Conservation (phyloP, 1,140 invertebrate genomes). For the Drosophila watanabei region DNA sequence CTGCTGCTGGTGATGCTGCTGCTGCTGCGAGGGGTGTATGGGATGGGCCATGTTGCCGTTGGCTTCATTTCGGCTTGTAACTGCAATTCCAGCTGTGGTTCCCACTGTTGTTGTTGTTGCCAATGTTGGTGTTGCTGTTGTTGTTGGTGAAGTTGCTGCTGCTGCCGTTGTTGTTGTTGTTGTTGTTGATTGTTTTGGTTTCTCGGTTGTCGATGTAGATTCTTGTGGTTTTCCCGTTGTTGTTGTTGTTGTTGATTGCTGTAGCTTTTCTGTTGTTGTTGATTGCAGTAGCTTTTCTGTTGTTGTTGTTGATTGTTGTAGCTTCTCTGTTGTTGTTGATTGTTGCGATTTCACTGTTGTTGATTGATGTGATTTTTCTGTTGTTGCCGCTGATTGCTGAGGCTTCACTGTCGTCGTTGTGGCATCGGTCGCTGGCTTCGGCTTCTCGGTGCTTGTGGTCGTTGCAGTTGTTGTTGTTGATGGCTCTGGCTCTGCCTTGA, state of each 20-base stretch:
- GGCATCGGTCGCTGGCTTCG: background rate
- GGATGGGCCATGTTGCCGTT: constrained; percentile 20
- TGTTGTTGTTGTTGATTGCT: background rate
- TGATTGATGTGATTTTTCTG: background rate
- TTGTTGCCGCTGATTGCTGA: background rate
- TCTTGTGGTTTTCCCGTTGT: background rate
- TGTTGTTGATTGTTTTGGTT: constrained; percentile 1
- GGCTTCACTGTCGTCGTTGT: background rate
- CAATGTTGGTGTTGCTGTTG: constrained; percentile 10
- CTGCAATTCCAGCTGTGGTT: constrained; percentile 7
- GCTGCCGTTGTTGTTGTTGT: background rate
- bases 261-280: constrained; percentile 2
- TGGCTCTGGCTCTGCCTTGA: constrained; percentile 3
- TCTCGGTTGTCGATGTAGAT: background rate
- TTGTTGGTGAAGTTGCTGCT: background rate
- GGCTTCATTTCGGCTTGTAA: background rate
- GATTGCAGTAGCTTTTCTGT: background rate
- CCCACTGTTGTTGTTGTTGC: constrained; percentile 9
- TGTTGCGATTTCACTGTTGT: background rate
- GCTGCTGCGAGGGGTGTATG: constrained; percentile 39
- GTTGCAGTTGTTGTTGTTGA: constrained; percentile 10
- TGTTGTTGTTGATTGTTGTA: background rate
- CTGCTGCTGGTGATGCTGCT: constrained; percentile 16
- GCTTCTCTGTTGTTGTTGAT: constrained; percentile 1
- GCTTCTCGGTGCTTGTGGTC: constrained; percentile 18